phyloP scores from a whole-genome alignment of 2,888 invertebrate species.

The Athalia rosae region DNA sequence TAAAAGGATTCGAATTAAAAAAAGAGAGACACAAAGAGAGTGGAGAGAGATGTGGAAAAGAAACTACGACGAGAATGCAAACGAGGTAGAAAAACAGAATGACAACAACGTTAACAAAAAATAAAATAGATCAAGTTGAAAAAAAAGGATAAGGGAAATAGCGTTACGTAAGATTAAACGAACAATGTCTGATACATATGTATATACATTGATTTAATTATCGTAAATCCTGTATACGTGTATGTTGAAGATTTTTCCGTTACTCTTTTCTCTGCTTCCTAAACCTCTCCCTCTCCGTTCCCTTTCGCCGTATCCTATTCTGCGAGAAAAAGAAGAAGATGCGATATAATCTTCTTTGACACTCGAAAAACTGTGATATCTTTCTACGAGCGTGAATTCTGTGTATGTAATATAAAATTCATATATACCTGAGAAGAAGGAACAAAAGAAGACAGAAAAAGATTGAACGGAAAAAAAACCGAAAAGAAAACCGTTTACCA shows the following conservation, averaged over 20 bases:
- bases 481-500: too few species aligned
- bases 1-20: constrained; percentile 35
- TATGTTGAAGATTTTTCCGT: neutral
- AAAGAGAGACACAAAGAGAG: constrained; percentile 36
- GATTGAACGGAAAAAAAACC: too few species aligned
- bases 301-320: neutral
- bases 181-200: neutral
- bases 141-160: neutral
- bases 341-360: constrained; percentile 9
- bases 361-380: constrained; percentile 32
- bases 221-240: too few species aligned
- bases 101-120: neutral
- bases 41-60: neutral
- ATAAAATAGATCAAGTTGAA: neutral
- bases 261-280: neutral
- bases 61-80: neutral
- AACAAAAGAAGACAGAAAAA: too few species aligned
- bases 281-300: neutral
- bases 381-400: constrained; percentile 30
- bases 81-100: neutral
- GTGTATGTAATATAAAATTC: constrained; percentile 22
- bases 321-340: neutral
- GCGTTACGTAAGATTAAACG: neutral
- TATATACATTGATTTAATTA: neutral
- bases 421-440: constrained; percentile 1